Evolutionary conservation across 2,113 vertebrate species (phyloP).

Genomic region (Columbina picui): DNA sequence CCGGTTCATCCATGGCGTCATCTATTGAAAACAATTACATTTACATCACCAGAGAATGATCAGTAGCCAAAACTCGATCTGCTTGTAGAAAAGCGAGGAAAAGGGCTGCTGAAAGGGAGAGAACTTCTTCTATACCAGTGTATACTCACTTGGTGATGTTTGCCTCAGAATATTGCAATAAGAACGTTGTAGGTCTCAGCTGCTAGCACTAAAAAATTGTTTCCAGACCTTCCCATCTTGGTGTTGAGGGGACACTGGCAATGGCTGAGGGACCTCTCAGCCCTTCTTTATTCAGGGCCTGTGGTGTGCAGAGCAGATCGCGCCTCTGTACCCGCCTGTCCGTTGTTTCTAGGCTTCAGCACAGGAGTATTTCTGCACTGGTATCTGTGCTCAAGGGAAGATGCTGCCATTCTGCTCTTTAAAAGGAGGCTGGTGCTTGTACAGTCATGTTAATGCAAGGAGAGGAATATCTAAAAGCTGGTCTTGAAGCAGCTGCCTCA

Average conservation of each 20-base stretch:
- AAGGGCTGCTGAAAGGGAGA: background rate
- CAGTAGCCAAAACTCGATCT: background rate
- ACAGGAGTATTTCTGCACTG: background rate
- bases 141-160: background rate
- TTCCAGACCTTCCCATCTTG: background rate
- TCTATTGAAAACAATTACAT: background rate
- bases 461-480: background rate
- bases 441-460: background rate
- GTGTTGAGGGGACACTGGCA: no score
- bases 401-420: background rate
- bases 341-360: background rate
- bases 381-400: background rate
- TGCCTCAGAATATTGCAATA: background rate
- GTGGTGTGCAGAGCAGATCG: background rate
- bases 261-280: background rate
- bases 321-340: background rate
- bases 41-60: background rate
- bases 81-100: background rate
- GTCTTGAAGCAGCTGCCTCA: background rate
- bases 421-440: background rate
- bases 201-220: background rate
- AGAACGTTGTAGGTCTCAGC: background rate
- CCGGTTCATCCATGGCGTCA: background rate
- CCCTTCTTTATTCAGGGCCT: background rate
- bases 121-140: background rate